Evolutionary conservation across 2,113 vertebrate species (phyloP).

Genomic region (Cranoglanis bouderius): DNA sequence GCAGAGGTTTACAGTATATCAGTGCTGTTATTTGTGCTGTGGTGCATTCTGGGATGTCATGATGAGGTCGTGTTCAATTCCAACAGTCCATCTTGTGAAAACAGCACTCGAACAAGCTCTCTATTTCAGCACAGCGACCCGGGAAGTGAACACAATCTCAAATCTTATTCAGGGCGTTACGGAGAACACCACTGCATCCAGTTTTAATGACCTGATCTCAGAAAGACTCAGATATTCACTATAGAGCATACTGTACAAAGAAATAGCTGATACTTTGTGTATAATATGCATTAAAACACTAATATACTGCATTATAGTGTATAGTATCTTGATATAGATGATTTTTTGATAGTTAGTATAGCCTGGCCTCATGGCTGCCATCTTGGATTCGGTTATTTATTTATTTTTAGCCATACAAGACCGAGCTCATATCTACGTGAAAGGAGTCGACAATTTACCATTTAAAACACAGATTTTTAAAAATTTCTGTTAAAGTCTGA

Average conservation of each 20-base stretch:
- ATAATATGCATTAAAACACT: background rate
- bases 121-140: conserved; percentile 8
- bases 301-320: background rate
- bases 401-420: background rate
- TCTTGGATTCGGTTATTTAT: background rate
- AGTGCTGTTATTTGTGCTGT: background rate
- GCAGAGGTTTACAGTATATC: background rate
- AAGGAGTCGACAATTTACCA: background rate
- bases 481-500: background rate
- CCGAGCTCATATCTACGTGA: background rate
- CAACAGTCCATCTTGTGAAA: background rate
- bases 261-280: no score
- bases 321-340: background rate
- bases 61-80: conserved; percentile 6
- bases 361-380: background rate
- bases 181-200: background rate
- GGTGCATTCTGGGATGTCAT: background rate
- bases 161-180: background rate
- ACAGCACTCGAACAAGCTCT: conserved; percentile 3
- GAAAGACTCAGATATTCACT: background rate
- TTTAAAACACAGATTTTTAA: background rate
- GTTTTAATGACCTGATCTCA: background rate
- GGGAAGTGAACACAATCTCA: background rate
- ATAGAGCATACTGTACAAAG: background rate
- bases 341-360: background rate